phyloP scores from a whole-genome alignment of 1,140 invertebrate species.

The Thaumetopoea pityocampa region DNA sequence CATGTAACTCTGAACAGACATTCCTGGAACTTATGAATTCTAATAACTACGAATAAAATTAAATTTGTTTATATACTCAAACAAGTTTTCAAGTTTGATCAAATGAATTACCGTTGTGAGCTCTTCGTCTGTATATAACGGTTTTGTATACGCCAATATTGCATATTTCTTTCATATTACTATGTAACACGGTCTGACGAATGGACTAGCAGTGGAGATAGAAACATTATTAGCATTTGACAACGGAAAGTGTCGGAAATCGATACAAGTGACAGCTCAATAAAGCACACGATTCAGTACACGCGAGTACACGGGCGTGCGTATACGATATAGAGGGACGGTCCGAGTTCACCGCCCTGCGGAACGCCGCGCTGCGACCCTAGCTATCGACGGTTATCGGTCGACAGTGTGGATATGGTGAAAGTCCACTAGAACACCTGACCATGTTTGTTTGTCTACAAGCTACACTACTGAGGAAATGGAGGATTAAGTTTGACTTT shows the following conservation, averaged over 20 bases:
- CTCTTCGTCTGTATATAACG: no score
- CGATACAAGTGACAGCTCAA: slow-evolving; percentile 19
- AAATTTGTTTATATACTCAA: no score
- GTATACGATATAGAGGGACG: slow-evolving; percentile 20
- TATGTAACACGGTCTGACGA: neutral
- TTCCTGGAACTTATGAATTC: no score
- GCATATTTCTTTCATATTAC: no score
- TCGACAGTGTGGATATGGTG: slow-evolving; percentile 21
- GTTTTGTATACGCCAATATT: no score
- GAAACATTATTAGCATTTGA: slow-evolving; percentile 13
- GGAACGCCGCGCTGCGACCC: slow-evolving; percentile 22
- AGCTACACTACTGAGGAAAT: slow-evolving; percentile 12
- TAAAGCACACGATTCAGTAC: slow-evolving; percentile 17
- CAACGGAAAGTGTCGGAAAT: slow-evolving; percentile 9
- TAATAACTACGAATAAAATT: no score
- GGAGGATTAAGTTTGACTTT: slow-evolving; percentile 9
- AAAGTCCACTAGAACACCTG: slow-evolving; percentile 31
- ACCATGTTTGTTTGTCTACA: slow-evolving; percentile 13
- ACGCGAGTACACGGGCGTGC: slow-evolving; percentile 8
- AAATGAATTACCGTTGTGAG: no score
- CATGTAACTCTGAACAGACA: no score
- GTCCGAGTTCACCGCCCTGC: slow-evolving; percentile 39
- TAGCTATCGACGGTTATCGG: slow-evolving; percentile 26
- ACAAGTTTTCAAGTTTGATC: no score
- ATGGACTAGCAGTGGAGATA: slow-evolving; percentile 10